Evolutionary conservation across 2,797 vertebrate species (phyloP).

Genomic region (Chanos chanos): DNA sequence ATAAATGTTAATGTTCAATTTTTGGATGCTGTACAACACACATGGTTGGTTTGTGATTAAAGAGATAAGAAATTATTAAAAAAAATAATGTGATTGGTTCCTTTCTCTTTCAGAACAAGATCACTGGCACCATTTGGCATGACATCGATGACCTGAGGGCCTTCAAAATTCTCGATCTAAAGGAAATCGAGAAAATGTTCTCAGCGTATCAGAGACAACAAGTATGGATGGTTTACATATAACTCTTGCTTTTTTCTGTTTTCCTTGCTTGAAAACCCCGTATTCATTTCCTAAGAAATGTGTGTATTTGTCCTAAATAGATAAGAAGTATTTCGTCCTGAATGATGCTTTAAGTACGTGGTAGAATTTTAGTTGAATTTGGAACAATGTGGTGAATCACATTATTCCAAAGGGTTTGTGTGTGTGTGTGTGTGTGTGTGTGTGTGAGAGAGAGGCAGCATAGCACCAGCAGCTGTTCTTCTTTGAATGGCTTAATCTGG

Average conservation of each 20-base stretch:
- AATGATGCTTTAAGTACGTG: too few relatives aligned
- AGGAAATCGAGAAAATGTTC: slow-evolving; percentile 98
- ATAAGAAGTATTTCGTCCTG: too few relatives aligned
- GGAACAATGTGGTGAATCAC: too few relatives aligned
- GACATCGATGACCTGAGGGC: slow-evolving; percentile 91
- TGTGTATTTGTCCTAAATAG: too few relatives aligned
- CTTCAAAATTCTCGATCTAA: slow-evolving; percentile 89
- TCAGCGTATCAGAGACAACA: slow-evolving; percentile 97
- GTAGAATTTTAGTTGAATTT: too few relatives aligned
- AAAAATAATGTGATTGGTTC: slow-evolving; percentile 12
- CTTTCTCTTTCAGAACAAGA: slow-evolving; percentile 76
- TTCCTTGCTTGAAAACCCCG: not conserved
- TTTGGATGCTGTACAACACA: too few relatives aligned
- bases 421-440: not conserved
- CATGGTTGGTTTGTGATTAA: too few relatives aligned
- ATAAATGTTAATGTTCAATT: too few relatives aligned
- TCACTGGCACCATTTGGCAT: slow-evolving; percentile 91
- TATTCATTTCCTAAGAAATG: too few relatives aligned
- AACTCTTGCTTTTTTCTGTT: not conserved
- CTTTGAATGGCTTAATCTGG: slow-evolving; percentile 54
- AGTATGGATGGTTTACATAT: slow-evolving; percentile 65
- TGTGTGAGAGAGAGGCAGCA: slow-evolving; percentile 19
- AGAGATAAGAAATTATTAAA: too few relatives aligned
- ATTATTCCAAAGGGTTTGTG: not conserved
- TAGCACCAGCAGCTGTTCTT: slow-evolving; percentile 55